Conservation (phyloP, 2,888 invertebrate species). For the Drosophila colorata region DNA sequence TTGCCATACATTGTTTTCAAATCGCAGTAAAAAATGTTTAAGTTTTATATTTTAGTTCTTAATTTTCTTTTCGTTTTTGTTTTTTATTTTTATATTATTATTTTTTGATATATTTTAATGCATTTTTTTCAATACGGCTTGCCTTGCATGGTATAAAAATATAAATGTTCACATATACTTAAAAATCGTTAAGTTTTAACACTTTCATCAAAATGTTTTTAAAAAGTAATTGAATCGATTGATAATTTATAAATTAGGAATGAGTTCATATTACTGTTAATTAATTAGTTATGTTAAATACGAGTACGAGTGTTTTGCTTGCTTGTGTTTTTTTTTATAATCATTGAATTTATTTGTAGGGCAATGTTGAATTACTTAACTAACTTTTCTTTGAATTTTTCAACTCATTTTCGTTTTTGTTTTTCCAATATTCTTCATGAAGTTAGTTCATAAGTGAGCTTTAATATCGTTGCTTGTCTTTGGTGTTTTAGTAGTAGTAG, state of each 20-base stretch:
- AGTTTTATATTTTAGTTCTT: conserved; percentile 20
- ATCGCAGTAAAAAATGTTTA: conserved; percentile 68
- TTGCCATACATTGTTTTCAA: conserved; percentile 46
- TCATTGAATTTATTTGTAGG: conserved; percentile 27
- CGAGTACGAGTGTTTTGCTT: conserved; percentile 17
- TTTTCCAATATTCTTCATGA: conserved; percentile 23
- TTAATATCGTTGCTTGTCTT: conserved; percentile 63
- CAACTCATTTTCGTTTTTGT: conserved; percentile 9
- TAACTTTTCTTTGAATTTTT: conserved; percentile 28
- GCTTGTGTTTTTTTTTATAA: conserved; percentile 11
- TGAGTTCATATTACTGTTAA: conserved; percentile 35
- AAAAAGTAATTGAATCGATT: conserved; percentile 58
- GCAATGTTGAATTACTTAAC: conserved; percentile 53
- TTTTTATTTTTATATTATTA: conserved; percentile 29
- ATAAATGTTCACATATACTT: conserved; percentile 77
- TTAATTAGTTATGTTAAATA: conserved; percentile 31
- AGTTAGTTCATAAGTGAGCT: conserved; percentile 63
- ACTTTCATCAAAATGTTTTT: conserved; percentile 47
- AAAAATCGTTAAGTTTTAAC: conserved; percentile 65
- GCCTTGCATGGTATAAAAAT: conserved; percentile 78
- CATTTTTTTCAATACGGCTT: conserved; percentile 58
- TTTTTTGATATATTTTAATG: conserved; percentile 43
- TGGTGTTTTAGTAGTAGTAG: conserved; percentile 50
- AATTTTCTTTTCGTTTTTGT: conserved; percentile 29
- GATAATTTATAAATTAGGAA: conserved; percentile 49